Evolutionary conservation across 2,888 invertebrate genomes (phyloP), one percentile per base, ranked within the genome.

Genomic region (Kuschelorhynchus macadamiae): DNA sequence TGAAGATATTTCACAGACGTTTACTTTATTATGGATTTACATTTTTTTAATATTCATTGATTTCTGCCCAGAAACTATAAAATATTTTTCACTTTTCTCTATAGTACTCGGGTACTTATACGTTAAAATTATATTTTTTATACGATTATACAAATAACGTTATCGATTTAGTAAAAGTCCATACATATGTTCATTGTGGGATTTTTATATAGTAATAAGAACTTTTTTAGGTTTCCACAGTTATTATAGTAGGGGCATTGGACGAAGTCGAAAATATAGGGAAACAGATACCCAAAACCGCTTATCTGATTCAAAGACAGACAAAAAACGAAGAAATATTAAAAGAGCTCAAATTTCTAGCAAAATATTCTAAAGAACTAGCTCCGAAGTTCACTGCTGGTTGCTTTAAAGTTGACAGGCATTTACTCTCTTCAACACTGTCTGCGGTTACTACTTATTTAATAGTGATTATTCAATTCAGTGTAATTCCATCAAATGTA

Each of bases 381-480:
- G 36, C 36, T 5, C 72, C 72, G 2, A 63, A 14, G 16, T 66
- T 70, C 20, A 52, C 21, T 5, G 72, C 72, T 0, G 70, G 67
- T 3, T 70, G 62, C 46, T 66, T 64, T 47, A 61, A 67, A 66
- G 56, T 70, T 1, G 62, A 70, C 41, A 70, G 67, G 57, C 14
- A 56, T 14, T 41, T 72, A 2, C 50, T 72, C 25, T 57, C 67
- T 0, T 18, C 65, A 9, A 46, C 62, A 16, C 44, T 72, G 21
- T 52, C 70, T 16, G 53, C 70, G 17, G 49, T 70, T 7, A 60
- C 65, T 9, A 68, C 72, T 0, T 66, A 72, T 36, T 60, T 72
- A 14, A 63, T 70, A 8, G 67, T 72, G 12, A 56, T 67, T 9
- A 66, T 70, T 30, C 72, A 72, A 36, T 67, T 72, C 36, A 63